A percentile compares a stretch with the other conserved stretches of the same genome.
Conservation (phyloP, 2,113 vertebrate genomes). For the Pteruthius melanotis region DNA sequence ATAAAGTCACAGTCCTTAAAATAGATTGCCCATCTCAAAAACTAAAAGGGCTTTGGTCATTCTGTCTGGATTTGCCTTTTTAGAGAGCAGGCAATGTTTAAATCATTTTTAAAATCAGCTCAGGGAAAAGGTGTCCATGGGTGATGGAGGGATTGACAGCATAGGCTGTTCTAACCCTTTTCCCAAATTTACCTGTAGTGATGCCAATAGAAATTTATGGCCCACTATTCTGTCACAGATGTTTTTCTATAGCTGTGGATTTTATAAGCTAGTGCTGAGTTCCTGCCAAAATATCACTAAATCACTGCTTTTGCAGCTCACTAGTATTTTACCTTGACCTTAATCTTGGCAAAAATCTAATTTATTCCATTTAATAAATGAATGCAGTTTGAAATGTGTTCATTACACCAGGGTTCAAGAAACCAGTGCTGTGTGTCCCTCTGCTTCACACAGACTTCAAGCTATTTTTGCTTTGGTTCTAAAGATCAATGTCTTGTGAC, state of each 20-base stretch:
- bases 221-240: background rate
- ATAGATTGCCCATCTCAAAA: background rate
- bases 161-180: background rate
- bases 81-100: background rate
- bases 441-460: background rate
- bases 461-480: background rate
- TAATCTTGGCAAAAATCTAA: background rate
- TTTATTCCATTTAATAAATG: background rate
- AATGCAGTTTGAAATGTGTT: background rate
- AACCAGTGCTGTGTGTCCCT: background rate
- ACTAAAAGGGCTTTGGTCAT: background rate
- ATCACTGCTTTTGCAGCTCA: background rate
- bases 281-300: background rate
- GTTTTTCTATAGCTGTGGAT: background rate
- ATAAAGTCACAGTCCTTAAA: background rate
- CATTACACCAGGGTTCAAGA: background rate
- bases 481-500: background rate
- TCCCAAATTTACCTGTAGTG: background rate
- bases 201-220: background rate
- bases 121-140: background rate
- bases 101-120: background rate
- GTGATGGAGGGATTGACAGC: background rate
- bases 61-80: background rate
- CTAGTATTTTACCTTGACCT: background rate
- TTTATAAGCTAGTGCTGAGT: background rate